Base-by-base conservation (phyloP, 2,888 invertebrate species). In the Pyrgus malvae region DNA sequence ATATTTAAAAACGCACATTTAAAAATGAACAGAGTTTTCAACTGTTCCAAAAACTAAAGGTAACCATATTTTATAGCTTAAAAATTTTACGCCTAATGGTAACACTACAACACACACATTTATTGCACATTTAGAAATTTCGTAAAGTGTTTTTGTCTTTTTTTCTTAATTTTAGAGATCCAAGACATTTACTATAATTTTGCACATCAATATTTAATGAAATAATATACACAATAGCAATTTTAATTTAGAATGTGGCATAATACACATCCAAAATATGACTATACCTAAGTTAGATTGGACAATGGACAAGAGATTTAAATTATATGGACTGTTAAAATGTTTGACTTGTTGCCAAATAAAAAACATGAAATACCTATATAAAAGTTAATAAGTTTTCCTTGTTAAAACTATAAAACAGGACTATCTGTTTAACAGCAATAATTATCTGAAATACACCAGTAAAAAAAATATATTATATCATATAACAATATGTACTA, bases 101-200 rank as follows among this genome's bases (percentile, higher is more conserved):
- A 89, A 89, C 84, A 89, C 91, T 91, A 90, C 90, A 84, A 90
- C 90, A 90, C 90, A 90, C 90, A 90, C 86, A 89, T 85, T 90
- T 90, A 90, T 90, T 90, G 90, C 91, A 91, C 91, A 90, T 90
- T 90, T 88, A 91, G 90, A 90, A 90, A 87, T 86, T 90, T 87
- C 79, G 77, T 88, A 88, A 90, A 88, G 83, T 90, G 79, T 89
- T 88, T 88, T 89, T 89, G 83, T 86, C 82, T 86, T 88, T 90
- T 89, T 86, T 84, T 78, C 78, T 84, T 81, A 84, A 83, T 87
- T 89, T 89, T 88, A 87, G 85, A 89, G 86, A 88, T 89, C 88
- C 88, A 88, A 90, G 88, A 90, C 89, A 87, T 88, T 87, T 85
- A 89, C 83, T 89, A 90, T 88, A 89, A 88, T 87, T 89, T 90